These are phyloP conservation scores for Tapera naevia DNA, from an alignment of 2,797 vertebrate genomes.

Conservation along the genomic window DNA sequence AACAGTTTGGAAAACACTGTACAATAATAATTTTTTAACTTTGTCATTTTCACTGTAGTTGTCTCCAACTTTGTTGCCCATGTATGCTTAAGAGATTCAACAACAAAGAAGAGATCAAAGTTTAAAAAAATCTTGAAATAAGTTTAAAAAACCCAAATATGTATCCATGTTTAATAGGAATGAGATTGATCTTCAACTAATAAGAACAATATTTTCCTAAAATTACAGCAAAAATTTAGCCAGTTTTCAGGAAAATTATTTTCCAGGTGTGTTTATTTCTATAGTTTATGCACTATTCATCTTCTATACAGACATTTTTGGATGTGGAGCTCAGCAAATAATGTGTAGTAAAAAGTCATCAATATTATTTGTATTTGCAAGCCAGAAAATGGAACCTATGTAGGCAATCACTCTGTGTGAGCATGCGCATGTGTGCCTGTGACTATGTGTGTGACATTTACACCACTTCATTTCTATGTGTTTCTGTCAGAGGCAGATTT, in stretches of 20 bases:
- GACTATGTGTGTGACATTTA: rapidly evolving
- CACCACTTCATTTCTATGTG: rapidly evolving
- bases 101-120: background rate
- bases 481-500: background rate
- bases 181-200: background rate
- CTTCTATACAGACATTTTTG: background rate
- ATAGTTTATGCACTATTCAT: background rate
- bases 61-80: background rate
- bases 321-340: background rate
- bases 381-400: background rate
- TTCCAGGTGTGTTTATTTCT: background rate
- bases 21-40: background rate
- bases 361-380: background rate
- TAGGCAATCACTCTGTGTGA: background rate
- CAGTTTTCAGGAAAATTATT: background rate
- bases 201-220: background rate
- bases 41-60: background rate
- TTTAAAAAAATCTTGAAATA: background rate
- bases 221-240: background rate
- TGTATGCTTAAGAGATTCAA: background rate
- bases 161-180: background rate
- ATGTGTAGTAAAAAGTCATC: background rate
- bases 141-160: background rate
- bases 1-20: background rate
- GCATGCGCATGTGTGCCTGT: rapidly evolving